Base-by-base conservation (phyloP, 2,888 invertebrate species). In the Cryptops parisi region DNA sequence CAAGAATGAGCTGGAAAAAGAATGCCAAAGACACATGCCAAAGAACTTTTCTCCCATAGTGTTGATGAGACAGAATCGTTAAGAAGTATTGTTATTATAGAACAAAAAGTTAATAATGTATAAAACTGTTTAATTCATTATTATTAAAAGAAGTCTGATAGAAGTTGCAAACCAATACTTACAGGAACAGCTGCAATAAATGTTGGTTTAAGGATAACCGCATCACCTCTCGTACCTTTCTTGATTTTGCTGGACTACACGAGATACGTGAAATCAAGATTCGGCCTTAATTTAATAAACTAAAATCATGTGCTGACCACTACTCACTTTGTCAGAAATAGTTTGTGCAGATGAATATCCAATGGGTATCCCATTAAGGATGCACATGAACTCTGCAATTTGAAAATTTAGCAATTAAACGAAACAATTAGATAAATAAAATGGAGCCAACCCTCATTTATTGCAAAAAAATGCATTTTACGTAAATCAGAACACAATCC, bases 341-440 rank as follows among this genome's bases (percentile, higher is more conserved):
- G 98, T 98, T 54, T 91, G 74, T 0, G 97, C 89, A 0, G 93
- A 90, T 0, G 94, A 94, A 70, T 97, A 98, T 2, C 97, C 97
- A 64, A 98, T 90, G 1, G 87, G 80, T 39, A 93, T 84, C 21
- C 94, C 94, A 64, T 79, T 81, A 49, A 85, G 72, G 55, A 90
- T 74, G 64, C 88, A 86, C 48, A 87, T 79, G 62, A 82, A 81
- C 62, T 74, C 68, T 67, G 61, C 47, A 65, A 56, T 15, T 38
- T 22, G 21, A 15, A 19, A 25, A n/a, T n/a, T n/a, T n/a, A n/a
- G n/a, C n/a, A n/a, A n/a, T n/a, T n/a, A n/a, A n/a, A n/a, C n/a
- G n/a, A n/a, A n/a, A n/a, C n/a, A n/a, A n/a, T n/a, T n/a, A n/a
- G n/a, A n/a, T n/a, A n/a, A n/a, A n/a, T n/a, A n/a, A n/a, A n/a